phyloP scores from a whole-genome alignment of 2,113 vertebrate genomes.

The Actenoides lindsayi region DNA sequence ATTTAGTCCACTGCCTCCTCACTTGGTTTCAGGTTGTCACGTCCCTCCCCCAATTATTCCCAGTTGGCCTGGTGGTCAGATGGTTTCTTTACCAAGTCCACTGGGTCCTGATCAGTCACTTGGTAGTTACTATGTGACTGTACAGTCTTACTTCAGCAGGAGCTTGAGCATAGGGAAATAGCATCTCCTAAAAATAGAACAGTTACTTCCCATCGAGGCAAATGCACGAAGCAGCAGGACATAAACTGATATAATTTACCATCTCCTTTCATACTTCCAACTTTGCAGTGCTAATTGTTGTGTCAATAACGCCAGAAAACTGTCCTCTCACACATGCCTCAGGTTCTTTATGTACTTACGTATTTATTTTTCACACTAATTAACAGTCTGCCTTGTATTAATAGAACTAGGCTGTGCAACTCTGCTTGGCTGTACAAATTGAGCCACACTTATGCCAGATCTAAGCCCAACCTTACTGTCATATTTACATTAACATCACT shows the following conservation, averaged over 20 bases:
- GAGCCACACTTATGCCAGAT: neutral
- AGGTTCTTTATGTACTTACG: neutral
- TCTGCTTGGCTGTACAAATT: neutral
- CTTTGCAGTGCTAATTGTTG: neutral
- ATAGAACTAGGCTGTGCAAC: neutral
- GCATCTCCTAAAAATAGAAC: neutral
- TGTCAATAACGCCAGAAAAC: neutral
- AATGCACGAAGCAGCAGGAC: neutral
- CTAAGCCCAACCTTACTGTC: neutral
- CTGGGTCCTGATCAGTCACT: neutral
- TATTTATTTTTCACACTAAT: neutral
- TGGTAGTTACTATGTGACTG: neutral
- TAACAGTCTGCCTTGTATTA: neutral
- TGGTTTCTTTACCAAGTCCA: neutral
- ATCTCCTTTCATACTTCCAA: neutral
- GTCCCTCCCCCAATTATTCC: neutral
- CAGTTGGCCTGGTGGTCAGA: neutral
- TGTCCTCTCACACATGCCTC: neutral
- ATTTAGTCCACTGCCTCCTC: neutral
- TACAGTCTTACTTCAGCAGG: neutral
- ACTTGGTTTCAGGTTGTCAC: neutral
- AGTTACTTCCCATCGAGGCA: neutral
- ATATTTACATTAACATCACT: neutral
- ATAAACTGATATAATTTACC: neutral
- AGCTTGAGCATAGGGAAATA: neutral